Conservation (phyloP, 2,797 vertebrate species). For the Balearica regulorum region DNA sequence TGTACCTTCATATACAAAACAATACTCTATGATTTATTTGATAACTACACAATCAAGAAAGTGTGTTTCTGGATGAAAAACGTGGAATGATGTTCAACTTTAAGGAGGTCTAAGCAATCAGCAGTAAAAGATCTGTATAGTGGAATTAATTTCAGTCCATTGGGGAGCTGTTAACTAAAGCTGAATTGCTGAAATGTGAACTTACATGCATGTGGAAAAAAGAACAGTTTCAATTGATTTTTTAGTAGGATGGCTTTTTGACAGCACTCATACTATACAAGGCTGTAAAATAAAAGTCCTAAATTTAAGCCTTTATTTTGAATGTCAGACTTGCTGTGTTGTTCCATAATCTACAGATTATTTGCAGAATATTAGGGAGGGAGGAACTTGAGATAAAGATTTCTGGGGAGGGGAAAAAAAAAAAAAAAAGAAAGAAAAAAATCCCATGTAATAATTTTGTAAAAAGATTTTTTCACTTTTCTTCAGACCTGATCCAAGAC, state of each 20-base stretch:
- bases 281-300: background rate
- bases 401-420: background rate
- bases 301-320: background rate
- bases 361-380: background rate
- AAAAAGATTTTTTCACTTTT: background rate
- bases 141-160: background rate
- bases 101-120: background rate
- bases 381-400: background rate
- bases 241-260: background rate
- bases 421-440: background rate
- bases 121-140: background rate
- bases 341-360: background rate
- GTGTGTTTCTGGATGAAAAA: background rate
- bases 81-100: background rate
- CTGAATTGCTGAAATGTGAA: background rate
- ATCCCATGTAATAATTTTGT: fast-evolving
- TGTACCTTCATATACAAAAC: background rate
- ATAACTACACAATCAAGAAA: background rate
- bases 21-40: background rate
- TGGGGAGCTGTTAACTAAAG: background rate
- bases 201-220: background rate
- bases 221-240: background rate
- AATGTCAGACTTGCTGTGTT: background rate
- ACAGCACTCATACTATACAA: background rate
- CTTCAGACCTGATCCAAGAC: background rate